Evolutionary conservation across 2,888 invertebrate species (phyloP).

Genomic region (Dasysyrphus tricinctus): DNA sequence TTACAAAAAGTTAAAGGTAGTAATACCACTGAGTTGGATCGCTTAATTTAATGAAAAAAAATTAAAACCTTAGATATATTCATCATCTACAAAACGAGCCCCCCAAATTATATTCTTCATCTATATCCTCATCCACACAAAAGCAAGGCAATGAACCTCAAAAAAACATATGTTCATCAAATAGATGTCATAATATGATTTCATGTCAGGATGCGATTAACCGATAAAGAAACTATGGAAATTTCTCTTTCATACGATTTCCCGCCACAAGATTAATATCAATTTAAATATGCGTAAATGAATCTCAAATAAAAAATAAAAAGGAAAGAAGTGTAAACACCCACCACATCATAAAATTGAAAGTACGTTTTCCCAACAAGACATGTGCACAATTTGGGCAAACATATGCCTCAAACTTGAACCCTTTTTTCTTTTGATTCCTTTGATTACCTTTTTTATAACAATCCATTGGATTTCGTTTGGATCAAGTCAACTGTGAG

Average conservation of each 20-base stretch:
- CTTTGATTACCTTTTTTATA: conserved; percentile 31
- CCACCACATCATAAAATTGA: conserved; percentile 61
- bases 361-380: conserved; percentile 47
- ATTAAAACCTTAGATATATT: neutral
- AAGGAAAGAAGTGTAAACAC: conserved; percentile 54
- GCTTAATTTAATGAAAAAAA: neutral
- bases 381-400: conserved; percentile 63
- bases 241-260: conserved; percentile 58
- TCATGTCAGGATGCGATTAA: conserved; percentile 70
- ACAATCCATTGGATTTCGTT: conserved; percentile 40
- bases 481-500: conserved; percentile 56
- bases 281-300: conserved; percentile 70
- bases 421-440: conserved; percentile 39
- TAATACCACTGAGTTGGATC: neutral
- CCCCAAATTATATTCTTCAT: neutral
- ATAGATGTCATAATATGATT: conserved; percentile 54
- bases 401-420: conserved; percentile 61
- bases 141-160: conserved; percentile 10
- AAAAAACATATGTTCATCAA: conserved; percentile 64
- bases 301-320: conserved; percentile 43
- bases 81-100: neutral
- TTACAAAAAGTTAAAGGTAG: too few species aligned
- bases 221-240: conserved; percentile 46
- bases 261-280: conserved; percentile 69
- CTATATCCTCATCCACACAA: neutral